Conservation (phyloP, 2,797 vertebrate species). For the Microctenopoma lineatum region DNA sequence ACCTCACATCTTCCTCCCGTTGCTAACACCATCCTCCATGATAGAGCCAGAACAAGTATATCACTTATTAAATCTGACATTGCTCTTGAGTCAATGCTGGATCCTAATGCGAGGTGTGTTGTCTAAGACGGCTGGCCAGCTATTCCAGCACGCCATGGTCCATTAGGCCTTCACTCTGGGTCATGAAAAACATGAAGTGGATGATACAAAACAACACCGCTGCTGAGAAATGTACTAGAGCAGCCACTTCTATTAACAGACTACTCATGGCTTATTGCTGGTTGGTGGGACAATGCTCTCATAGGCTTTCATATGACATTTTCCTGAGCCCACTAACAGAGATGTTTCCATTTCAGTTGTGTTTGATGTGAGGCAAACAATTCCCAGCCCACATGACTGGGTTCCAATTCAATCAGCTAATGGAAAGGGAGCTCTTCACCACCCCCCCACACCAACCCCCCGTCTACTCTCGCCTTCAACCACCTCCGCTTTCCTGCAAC, state of each 20-base stretch:
- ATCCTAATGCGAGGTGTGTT: conserved; percentile 71
- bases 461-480: conserved; percentile 43
- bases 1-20: conserved; percentile 45
- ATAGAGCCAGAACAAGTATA: conserved; percentile 57
- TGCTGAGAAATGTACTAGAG: conserved; percentile 48
- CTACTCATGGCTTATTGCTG: conserved; percentile 36
- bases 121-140: conserved; percentile 58
- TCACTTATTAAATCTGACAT: conserved; percentile 80
- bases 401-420: conserved; percentile 85
- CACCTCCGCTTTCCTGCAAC: conserved; percentile 66
- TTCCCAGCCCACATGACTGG: conserved; percentile 59
- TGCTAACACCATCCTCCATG: conserved; percentile 42
- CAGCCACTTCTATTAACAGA: conserved; percentile 48
- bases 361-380: conserved; percentile 63
- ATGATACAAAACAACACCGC: conserved; percentile 61
- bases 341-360: conserved; percentile 61
- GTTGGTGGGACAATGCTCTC: conserved; percentile 36
- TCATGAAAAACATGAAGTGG: conserved; percentile 68
- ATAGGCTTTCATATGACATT: conserved; percentile 47
- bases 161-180: conserved; percentile 80
- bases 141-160: conserved; percentile 70
- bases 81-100: conserved; percentile 71
- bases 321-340: conserved; percentile 39
- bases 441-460: conserved; percentile 15
- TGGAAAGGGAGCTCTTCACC: conserved; percentile 70